Evolutionary conservation across 2,797 vertebrate genomes (phyloP).

Genomic region (Crenuchus spilurus): DNA sequence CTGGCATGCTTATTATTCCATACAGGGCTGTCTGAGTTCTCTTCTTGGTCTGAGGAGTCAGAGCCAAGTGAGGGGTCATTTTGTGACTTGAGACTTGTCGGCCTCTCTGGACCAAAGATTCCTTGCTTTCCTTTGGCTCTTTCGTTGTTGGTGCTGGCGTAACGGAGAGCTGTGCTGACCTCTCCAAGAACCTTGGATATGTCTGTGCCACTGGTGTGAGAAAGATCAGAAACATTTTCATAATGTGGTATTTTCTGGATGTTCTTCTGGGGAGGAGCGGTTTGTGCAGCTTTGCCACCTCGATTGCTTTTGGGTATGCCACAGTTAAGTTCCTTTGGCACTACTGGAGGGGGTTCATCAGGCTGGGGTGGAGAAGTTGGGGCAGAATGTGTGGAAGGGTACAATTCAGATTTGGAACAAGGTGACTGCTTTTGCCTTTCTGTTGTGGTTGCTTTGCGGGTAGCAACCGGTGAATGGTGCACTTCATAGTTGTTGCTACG

Average conservation of each 20-base stretch:
- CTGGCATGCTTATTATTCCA: conserved; percentile 73
- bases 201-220: conserved; percentile 59
- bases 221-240: conserved; percentile 82
- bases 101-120: conserved; percentile 42
- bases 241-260: conserved; percentile 79
- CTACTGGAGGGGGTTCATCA: conserved; percentile 66
- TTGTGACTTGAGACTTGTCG: conserved; percentile 53
- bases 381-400: conserved; percentile 76
- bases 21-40: conserved; percentile 72
- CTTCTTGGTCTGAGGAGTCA: conserved; percentile 64
- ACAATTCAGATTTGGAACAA: conserved; percentile 74
- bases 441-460: conserved; percentile 78
- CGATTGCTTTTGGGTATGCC: conserved; percentile 68
- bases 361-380: conserved; percentile 78
- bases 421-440: conserved; percentile 78
- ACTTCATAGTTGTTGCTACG: conserved; percentile 90
- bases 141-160: conserved; percentile 66
- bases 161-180: conserved; percentile 73
- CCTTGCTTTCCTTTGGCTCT: conserved; percentile 74
- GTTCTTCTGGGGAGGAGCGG: conserved; percentile 60
- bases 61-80: conserved; percentile 51
- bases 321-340: conserved; percentile 72
- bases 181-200: conserved; percentile 67
- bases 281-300: conserved; percentile 47
- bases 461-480: conserved; percentile 84